phyloP scores from a whole-genome alignment of 2,113 vertebrate genomes.

The Centropus unirufus region DNA sequence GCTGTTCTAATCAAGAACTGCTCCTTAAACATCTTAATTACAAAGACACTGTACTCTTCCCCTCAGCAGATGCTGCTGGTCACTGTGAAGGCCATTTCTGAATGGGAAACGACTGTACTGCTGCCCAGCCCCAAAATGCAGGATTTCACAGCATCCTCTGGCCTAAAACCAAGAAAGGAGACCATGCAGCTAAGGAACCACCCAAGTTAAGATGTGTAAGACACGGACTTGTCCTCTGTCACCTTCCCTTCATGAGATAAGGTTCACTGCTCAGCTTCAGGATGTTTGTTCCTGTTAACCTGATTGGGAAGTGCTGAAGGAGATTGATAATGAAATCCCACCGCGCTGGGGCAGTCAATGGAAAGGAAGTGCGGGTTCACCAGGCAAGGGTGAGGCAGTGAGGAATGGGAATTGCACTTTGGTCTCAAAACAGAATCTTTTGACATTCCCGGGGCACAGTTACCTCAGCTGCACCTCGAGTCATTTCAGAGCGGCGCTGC shows the following conservation, averaged over 20 bases:
- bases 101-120: background rate
- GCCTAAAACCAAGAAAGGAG: background rate
- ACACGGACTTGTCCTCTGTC: background rate
- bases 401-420: rapidly evolving
- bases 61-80: background rate
- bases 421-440: background rate
- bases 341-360: background rate
- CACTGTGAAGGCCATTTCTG: background rate
- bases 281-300: background rate
- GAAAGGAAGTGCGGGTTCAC: background rate
- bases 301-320: background rate
- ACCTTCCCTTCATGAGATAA: rapidly evolving
- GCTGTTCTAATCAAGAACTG: background rate
- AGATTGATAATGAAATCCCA: rapidly evolving
- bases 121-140: background rate
- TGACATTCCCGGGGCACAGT: background rate
- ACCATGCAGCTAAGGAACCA: rapidly evolving
- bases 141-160: background rate
- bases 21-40: background rate
- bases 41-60: background rate
- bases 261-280: rapidly evolving
- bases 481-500: too few species aligned
- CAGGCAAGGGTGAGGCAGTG: background rate
- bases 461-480: background rate
- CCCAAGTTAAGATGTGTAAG: background rate